Base-by-base conservation (phyloP, 1,140 invertebrate genomes). In the Trissolcus basalis region DNA sequence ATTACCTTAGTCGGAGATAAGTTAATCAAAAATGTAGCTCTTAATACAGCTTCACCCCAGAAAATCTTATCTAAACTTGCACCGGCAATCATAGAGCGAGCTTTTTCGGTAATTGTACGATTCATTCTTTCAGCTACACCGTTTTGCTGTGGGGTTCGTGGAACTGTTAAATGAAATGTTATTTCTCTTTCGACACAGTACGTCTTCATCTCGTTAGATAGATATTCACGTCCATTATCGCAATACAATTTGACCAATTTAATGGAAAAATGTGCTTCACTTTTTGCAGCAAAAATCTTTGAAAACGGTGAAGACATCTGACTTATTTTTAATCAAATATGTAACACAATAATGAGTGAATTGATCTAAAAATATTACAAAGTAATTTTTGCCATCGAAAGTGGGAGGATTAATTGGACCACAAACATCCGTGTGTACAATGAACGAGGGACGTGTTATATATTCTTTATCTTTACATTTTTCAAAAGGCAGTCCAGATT, bases 121-220 rank as follows among this genome's bases (percentile, higher is more conserved):
- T 32, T 43, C 49, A 70, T 70, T 4, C 43, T 13, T 50, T 60
- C 43, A 3, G 55, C 19, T 4, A 70, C 55, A 16, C 49, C 50
- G n/a, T 70, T 70, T 39, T 10, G n/a, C 13, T 70, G 58, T 4
- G 89, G 88, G 4, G 85, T 89, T 3, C 86, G 82, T 33, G 86
- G 81, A 49, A 88, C 81, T 4, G 85, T 89, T 39, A 81, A 84
- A 58, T 90, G 82, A 81, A 87, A 89, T 3, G 48, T 77, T 48
- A 90, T 90, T 0, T 89, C 89, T 61, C 85, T 86, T 71, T 83
- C 50, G 19, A 79, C 54, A 80, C 81, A 88, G 75, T 75, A 88
- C 2, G 61, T 58, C 79, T 85, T 85, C 68, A 88, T 83, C 45
- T 85, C 82, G 58, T 48, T 81, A 10, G 83, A 86, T 55, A 85